Conservation (phyloP, 2,797 vertebrate genomes). For the Pantherophis alleghaniensis region DNA sequence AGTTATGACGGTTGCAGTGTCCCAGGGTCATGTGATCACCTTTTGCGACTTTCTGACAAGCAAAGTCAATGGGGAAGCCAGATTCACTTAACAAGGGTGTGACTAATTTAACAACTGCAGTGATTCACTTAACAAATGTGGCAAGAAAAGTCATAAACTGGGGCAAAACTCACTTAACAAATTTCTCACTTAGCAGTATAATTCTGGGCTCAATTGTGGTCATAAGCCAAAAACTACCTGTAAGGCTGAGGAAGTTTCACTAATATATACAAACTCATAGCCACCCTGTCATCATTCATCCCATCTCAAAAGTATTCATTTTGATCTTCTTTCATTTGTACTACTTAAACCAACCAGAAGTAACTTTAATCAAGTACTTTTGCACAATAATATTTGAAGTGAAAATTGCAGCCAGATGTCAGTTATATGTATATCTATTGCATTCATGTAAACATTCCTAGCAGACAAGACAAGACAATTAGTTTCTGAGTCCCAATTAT, state of each 20-base stretch:
- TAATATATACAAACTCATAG: neutral
- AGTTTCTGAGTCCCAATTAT: neutral
- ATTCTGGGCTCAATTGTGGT: neutral
- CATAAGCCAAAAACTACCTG: neutral
- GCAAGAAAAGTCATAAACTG: neutral
- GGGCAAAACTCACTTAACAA: neutral
- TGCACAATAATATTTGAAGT: slow-evolving; percentile 7
- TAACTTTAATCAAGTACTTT: neutral
- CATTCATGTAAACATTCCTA: neutral
- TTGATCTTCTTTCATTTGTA: neutral
- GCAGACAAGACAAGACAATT: neutral
- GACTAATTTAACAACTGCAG: neutral
- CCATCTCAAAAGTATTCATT: neutral
- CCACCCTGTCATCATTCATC: neutral
- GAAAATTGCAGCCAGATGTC: slow-evolving; percentile 26
- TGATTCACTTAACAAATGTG: neutral
- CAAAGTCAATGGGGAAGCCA: neutral
- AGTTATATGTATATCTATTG: neutral
- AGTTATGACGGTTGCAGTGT: neutral
- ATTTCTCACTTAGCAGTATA: neutral
- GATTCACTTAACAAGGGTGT: neutral
- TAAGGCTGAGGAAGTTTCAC: neutral
- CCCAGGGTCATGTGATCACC: neutral
- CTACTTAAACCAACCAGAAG: neutral
- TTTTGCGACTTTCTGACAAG: neutral